phyloP scores from a whole-genome alignment of 35 echinoderm and acorn worm species.

The Eucidaris tribuloides region DNA sequence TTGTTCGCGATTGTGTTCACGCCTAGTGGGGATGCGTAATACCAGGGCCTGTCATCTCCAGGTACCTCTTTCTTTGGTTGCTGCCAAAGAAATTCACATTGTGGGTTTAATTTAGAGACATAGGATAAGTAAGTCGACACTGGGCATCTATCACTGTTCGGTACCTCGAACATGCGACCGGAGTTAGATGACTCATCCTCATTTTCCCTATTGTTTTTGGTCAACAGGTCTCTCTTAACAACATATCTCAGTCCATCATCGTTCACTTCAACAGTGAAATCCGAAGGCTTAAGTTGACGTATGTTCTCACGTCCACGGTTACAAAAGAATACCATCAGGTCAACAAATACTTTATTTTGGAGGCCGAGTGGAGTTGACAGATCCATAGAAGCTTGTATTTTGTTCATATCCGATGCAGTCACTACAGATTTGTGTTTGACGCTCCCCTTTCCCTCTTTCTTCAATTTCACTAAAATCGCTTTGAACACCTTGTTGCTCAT shows the following conservation, averaged over 20 bases:
- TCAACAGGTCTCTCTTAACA: background rate
- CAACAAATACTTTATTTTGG: too few species aligned
- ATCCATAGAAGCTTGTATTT: too few species aligned
- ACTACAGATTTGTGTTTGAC: too few species aligned
- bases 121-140: background rate
- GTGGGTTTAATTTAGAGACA: background rate
- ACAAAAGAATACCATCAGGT: too few species aligned
- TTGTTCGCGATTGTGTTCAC: background rate
- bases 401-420: too few species aligned
- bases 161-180: background rate
- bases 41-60: background rate
- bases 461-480: constrained; percentile 1
- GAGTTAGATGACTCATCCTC: background rate
- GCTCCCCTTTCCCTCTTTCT: background rate
- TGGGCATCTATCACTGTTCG: background rate
- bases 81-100: background rate
- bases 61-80: background rate
- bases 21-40: background rate
- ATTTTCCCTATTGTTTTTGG: background rate
- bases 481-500: background rate
- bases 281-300: background rate
- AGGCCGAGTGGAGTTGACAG: too few species aligned
- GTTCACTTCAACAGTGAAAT: background rate
- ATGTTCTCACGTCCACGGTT: too few species aligned
- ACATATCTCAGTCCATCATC: background rate